These are phyloP conservation scores for Sarcophaga carnaria DNA, from an alignment of 2,888 invertebrate species.

Conservation along the genomic window DNA sequence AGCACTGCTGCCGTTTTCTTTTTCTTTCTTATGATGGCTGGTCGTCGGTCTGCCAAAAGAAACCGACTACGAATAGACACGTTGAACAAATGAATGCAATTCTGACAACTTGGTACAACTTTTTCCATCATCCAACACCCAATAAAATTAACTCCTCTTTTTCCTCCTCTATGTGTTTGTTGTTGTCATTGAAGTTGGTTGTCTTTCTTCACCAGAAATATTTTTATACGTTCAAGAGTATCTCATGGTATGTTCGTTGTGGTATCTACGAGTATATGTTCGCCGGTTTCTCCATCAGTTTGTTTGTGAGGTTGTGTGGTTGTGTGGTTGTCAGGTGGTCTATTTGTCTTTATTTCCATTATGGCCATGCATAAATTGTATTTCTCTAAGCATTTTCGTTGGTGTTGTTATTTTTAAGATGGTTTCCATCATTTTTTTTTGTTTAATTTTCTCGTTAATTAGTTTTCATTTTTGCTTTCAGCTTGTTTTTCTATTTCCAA, in stretches of 20 bases:
- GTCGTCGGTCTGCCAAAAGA: conserved; percentile 25
- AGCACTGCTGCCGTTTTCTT: conserved; percentile 28
- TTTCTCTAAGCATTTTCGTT: neutral
- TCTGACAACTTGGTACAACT: conserved; percentile 48
- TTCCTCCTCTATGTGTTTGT: conserved; percentile 2
- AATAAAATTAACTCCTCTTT: conserved; percentile 54
- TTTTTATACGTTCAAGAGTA: too few species aligned
- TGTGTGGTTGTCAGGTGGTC: too few species aligned
- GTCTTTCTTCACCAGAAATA: too few species aligned
- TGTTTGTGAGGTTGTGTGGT: too few species aligned
- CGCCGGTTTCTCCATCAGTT: too few species aligned
- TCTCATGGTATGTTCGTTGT: too few species aligned
- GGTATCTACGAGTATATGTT: too few species aligned
- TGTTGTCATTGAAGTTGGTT: neutral
- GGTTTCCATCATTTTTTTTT: conserved; percentile 51
- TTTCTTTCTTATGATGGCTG: neutral
- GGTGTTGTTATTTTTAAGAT: conserved; percentile 29
- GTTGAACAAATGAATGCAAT: conserved; percentile 53
- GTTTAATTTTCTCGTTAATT: conserved; percentile 59
- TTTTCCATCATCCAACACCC: conserved; percentile 50
- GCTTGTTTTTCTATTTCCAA: conserved; percentile 38
- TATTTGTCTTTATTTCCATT: conserved; percentile 4
- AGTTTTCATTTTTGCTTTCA: conserved; percentile 35
- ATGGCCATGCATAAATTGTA: conserved; percentile 3
- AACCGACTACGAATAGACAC: conserved; percentile 42